Evolutionary conservation across 2,113 vertebrate genomes (phyloP).

Genomic region (Camelus bactrianus): DNA sequence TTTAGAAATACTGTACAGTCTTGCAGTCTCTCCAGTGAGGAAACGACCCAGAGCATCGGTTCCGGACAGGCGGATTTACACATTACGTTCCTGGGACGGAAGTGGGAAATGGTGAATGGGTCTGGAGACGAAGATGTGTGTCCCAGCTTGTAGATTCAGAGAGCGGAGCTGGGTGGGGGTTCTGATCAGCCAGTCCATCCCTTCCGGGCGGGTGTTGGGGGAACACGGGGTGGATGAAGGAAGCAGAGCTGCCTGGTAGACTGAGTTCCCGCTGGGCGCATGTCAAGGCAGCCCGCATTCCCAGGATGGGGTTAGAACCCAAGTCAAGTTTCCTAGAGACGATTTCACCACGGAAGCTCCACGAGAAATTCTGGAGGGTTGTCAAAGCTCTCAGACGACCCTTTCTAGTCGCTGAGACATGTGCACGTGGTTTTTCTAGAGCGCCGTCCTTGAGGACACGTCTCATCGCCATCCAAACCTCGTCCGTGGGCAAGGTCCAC

Average conservation of each 20-base stretch:
- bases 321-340: no score
- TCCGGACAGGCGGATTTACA: fast-evolving
- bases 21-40: neutral
- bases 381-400: fast-evolving
- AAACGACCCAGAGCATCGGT: fast-evolving
- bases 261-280: neutral
- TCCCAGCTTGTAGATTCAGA: neutral
- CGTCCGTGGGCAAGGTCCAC: no score
- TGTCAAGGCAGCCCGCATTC: fast-evolving
- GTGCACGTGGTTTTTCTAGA: neutral
- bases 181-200: no score
- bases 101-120: no score
- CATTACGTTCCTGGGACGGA: fast-evolving
- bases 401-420: neutral
- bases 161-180: neutral
- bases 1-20: neutral
- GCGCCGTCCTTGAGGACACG: fast-evolving
- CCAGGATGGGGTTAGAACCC: fast-evolving
- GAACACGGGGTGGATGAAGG: neutral
- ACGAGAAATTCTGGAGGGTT: neutral
- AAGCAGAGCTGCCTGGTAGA: neutral
- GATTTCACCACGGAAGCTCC: neutral
- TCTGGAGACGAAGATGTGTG: fast-evolving
- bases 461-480: no score
- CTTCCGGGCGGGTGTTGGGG: neutral